Conservation (phyloP, 2,888 invertebrate genomes). For the Oxycera nigricornis region DNA sequence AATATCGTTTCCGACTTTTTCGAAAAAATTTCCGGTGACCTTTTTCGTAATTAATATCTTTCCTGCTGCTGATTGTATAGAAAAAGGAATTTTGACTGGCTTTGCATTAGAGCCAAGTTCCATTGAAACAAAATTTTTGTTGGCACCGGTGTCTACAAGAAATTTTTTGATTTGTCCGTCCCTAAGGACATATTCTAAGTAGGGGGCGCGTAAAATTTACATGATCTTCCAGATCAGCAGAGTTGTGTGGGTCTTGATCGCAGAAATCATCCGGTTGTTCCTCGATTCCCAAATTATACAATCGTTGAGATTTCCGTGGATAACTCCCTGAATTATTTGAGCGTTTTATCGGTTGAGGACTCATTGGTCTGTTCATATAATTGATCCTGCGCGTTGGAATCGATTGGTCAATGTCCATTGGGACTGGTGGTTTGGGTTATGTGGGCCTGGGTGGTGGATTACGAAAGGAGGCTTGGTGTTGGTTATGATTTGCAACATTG, state of each 20-base stretch:
- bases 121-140: neutral
- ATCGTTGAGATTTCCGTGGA: too few species aligned
- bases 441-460: conserved; percentile 3
- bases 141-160: neutral
- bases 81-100: neutral
- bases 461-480: too few species aligned
- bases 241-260: too few species aligned
- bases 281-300: too few species aligned
- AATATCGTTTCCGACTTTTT: conserved; percentile 1
- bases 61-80: neutral
- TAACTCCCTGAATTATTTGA: neutral
- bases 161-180: neutral
- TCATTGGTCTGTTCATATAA: neutral
- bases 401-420: conserved; percentile 38
- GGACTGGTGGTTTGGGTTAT: conserved; percentile 4
- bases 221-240: neutral
- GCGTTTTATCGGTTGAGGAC: neutral
- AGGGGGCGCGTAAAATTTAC: conserved; percentile 5
- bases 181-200: conserved; percentile 15
- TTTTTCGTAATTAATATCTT: neutral
- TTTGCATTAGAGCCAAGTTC: neutral
- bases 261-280: too few species aligned
- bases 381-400: conserved; percentile 8
- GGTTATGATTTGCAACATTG: neutral
- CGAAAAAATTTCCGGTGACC: neutral